A percentile compares a stretch with the other conserved stretches of the same genome.
phyloP scores from a whole-genome alignment of 1,140 invertebrate species.

The Penaeus vannamei region DNA sequence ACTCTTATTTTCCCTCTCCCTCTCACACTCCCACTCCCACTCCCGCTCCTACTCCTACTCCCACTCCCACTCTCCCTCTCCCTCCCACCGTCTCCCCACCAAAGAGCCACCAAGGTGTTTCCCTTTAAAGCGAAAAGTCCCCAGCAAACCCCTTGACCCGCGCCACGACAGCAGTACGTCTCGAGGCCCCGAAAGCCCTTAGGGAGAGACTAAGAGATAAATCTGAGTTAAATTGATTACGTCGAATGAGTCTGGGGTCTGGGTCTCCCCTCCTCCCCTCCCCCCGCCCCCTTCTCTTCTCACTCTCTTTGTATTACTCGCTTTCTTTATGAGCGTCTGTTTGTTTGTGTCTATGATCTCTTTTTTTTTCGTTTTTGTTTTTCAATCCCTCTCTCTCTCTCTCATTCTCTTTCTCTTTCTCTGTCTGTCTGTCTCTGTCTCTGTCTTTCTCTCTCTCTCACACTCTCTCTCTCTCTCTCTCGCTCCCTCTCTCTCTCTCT shows the following conservation, averaged over 20 bases:
- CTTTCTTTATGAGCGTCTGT: neutral
- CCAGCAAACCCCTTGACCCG: too few relatives aligned
- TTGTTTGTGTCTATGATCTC: too few relatives aligned
- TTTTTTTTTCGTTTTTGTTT: neutral
- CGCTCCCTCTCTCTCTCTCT: neutral
- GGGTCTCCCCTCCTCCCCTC: too few relatives aligned
- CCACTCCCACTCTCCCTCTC: neutral
- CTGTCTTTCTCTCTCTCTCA: neutral
- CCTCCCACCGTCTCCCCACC: neutral
- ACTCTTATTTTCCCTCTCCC: neutral
- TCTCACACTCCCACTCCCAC: neutral
- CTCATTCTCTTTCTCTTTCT: neutral
- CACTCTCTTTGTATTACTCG: neutral
- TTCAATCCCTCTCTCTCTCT: too few relatives aligned
- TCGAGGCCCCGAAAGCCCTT: too few relatives aligned
- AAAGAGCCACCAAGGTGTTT: too few relatives aligned
- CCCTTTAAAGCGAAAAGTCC: too few relatives aligned
- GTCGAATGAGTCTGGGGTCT: too few relatives aligned
- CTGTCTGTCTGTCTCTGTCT: neutral
- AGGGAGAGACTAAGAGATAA: too few relatives aligned
- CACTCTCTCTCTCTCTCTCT: neutral
- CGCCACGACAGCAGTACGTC: too few relatives aligned
- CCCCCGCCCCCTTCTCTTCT: neutral
- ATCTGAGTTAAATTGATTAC: too few relatives aligned
- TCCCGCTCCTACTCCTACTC: neutral